Evolutionary conservation across 2,797 vertebrate species (phyloP).

Genomic region (Melanogrammus aeglefinus): DNA sequence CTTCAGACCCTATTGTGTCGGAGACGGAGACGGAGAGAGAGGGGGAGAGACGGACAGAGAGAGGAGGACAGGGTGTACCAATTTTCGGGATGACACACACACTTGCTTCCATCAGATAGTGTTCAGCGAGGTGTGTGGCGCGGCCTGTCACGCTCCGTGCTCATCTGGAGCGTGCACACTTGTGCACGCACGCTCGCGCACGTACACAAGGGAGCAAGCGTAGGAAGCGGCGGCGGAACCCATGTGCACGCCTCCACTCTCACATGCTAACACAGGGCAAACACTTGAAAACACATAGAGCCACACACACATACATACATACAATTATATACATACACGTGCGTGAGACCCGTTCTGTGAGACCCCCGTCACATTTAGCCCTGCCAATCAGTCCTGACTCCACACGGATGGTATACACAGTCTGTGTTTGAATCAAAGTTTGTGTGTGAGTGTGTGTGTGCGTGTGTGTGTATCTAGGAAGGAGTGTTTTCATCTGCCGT

Average conservation of each 20-base stretch:
- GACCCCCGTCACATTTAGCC: constrained; percentile 23
- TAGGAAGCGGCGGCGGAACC: not conserved
- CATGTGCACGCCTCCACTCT: not conserved
- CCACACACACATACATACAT: constrained; percentile 8
- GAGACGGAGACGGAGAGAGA: constrained; percentile 34
- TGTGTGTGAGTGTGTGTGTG: constrained; percentile 6
- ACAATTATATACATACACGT: constrained; percentile 7
- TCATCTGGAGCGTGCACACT: not conserved
- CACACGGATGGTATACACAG: constrained; percentile 34
- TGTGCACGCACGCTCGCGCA: not conserved
- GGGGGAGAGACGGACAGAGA: not conserved
- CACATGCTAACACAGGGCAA: not conserved
- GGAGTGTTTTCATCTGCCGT: constrained; percentile 9
- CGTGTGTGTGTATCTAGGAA: constrained; percentile 23
- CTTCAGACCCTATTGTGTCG: constrained; percentile 53
- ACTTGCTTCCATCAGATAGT: constrained; percentile 58
- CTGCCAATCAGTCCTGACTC: constrained; percentile 36
- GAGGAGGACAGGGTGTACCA: constrained; percentile 36
- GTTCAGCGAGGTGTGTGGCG: constrained; percentile 52
- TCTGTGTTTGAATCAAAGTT: constrained; percentile 36
- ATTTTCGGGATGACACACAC: constrained; percentile 51
- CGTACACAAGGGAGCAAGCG: not conserved
- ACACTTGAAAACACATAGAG: not conserved
- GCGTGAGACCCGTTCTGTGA: constrained; percentile 14
- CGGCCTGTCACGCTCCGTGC: constrained; percentile 40